These are phyloP conservation scores for Toxostoma redivivum DNA, from an alignment of 2,113 vertebrate genomes.

Conservation along the genomic window DNA sequence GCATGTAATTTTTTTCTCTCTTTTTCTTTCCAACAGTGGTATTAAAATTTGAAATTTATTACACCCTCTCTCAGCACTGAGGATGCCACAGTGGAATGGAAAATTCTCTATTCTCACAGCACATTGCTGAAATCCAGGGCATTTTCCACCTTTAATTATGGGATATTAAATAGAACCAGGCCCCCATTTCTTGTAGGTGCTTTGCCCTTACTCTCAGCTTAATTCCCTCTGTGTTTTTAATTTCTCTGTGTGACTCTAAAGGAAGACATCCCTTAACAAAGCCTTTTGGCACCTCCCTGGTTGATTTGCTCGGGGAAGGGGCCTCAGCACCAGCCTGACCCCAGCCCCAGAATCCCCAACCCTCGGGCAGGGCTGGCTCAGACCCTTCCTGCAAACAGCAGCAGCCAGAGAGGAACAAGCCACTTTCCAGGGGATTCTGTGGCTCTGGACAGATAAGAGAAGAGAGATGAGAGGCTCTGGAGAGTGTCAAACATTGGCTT, in stretches of 20 bases:
- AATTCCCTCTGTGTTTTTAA: background rate
- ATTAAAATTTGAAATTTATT: background rate
- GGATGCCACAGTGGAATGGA: background rate
- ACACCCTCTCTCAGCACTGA: background rate
- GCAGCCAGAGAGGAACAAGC: background rate
- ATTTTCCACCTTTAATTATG: accelerated
- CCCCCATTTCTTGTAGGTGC: background rate
- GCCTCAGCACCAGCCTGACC: background rate
- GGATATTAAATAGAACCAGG: background rate
- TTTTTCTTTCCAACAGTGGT: background rate
- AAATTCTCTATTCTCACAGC: background rate
- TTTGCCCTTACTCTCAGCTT: background rate
- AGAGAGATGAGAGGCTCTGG: background rate
- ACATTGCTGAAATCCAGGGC: too few species aligned
- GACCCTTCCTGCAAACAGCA: background rate
- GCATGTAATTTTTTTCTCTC: background rate
- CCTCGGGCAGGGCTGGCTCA: background rate
- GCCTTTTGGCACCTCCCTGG: background rate
- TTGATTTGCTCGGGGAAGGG: background rate
- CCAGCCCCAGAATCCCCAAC: background rate
- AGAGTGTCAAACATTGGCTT: background rate
- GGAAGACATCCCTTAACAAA: background rate
- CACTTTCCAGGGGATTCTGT: background rate
- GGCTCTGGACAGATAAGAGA: background rate
- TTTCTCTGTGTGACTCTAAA: background rate